phyloP scores from a whole-genome alignment of 2,888 invertebrate genomes.

The Bruchidius siliquastri region DNA sequence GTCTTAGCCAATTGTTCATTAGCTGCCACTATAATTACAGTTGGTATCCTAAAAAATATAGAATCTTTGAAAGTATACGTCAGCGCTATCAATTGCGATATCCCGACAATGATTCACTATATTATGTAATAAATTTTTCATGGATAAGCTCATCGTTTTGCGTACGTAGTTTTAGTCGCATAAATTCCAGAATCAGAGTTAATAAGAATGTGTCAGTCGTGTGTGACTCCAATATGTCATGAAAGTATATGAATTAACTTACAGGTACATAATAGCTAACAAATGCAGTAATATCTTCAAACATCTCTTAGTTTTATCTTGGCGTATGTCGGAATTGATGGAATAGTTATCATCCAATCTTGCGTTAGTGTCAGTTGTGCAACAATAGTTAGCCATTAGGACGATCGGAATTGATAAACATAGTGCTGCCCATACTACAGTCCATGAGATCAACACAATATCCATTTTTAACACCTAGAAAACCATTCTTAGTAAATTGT shows the following conservation, averaged over 20 bases:
- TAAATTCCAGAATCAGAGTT: too few relatives aligned
- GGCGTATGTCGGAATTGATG: slow-evolving; percentile 10
- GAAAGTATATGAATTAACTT: slow-evolving; percentile 7
- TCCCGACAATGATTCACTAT: too few relatives aligned
- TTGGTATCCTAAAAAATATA: slow-evolving; percentile 51
- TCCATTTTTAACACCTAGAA: slow-evolving; percentile 38
- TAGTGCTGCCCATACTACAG: slow-evolving; percentile 35
- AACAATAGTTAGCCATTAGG: slow-evolving; percentile 29
- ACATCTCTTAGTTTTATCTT: not conserved
- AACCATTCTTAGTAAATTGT: too few relatives aligned
- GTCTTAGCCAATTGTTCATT: slow-evolving; percentile 59
- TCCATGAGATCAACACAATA: slow-evolving; percentile 34
- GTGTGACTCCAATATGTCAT: too few relatives aligned
- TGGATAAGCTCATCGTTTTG: too few relatives aligned
- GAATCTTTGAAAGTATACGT: too few relatives aligned
- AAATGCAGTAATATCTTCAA: not conserved
- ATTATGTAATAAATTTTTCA: too few relatives aligned
- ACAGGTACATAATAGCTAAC: not conserved
- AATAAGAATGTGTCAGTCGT: too few relatives aligned
- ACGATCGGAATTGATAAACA: slow-evolving; percentile 31
- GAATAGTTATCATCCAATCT: slow-evolving; percentile 33
- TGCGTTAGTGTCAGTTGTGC: slow-evolving; percentile 25
- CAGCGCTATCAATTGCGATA: too few relatives aligned
- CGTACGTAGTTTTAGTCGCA: too few relatives aligned
- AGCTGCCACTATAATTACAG: slow-evolving; percentile 58